Evolutionary conservation across 1,140 invertebrate species (phyloP).

Genomic region (Drosophila takahashii): DNA sequence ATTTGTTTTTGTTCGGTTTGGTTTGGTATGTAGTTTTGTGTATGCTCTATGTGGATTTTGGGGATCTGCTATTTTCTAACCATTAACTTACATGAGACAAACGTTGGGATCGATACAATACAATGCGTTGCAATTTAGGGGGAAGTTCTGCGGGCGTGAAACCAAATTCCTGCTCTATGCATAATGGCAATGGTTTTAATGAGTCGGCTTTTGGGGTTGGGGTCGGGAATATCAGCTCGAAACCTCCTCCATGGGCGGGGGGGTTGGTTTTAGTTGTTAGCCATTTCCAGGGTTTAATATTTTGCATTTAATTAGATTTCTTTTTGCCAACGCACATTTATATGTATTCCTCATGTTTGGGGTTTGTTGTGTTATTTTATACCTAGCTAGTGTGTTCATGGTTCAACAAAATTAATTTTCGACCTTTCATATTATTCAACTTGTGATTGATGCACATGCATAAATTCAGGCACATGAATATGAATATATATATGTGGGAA

Average conservation of each 20-base stretch:
- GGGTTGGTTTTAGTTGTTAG: neutral
- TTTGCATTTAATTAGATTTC: slow-evolving; percentile 17
- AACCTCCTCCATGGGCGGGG: slow-evolving; percentile 18
- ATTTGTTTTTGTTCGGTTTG: slow-evolving; percentile 36
- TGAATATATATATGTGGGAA: slow-evolving; percentile 3
- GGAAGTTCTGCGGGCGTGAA: slow-evolving; percentile 17
- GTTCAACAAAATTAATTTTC: slow-evolving; percentile 12
- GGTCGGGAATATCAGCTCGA: neutral
- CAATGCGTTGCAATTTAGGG: slow-evolving; percentile 22
- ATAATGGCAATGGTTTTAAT: neutral
- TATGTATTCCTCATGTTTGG: neutral
- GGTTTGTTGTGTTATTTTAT: slow-evolving; percentile 38
- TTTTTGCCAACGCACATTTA: neutral
- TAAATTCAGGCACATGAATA: slow-evolving; percentile 14
- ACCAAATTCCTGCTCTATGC: slow-evolving; percentile 32
- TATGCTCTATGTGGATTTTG: slow-evolving; percentile 16
- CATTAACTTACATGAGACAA: slow-evolving; percentile 37
- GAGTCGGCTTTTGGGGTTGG: neutral
- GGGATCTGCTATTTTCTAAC: slow-evolving; percentile 13
- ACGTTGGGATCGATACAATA: slow-evolving; percentile 61
- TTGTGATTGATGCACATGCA: slow-evolving; percentile 7
- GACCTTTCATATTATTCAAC: neutral
- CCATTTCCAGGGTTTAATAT: neutral
- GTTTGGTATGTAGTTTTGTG: slow-evolving; percentile 17
- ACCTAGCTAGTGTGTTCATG: slow-evolving; percentile 60